Percentiles rank a stretch among this genome's conserved stretches.
These are phyloP conservation scores for Andrena camellia DNA, from an alignment of 2,888 invertebrate species.

Conservation along the genomic window DNA sequence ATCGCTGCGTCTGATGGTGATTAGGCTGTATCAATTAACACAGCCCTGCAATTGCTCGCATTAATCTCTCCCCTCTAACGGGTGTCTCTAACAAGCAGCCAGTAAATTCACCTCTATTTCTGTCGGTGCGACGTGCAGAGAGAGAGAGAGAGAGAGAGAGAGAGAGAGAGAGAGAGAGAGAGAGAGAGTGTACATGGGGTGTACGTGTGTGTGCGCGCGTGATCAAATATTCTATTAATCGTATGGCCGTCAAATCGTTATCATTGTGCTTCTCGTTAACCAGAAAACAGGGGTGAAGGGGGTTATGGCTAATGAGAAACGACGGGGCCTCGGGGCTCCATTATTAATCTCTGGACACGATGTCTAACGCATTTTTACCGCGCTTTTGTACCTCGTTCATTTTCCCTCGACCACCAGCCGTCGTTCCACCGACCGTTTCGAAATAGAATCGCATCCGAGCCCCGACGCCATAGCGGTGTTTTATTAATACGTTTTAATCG, in stretches of 20 bases:
- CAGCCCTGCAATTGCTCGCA: slow-evolving; percentile 75
- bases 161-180: neutral
- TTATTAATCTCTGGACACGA: slow-evolving; percentile 62
- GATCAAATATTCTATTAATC: slow-evolving; percentile 76
- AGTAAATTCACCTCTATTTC: slow-evolving; percentile 72
- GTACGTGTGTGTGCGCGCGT: slow-evolving; percentile 14
- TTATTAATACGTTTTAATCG: slow-evolving; percentile 48
- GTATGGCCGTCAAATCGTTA: slow-evolving; percentile 73
- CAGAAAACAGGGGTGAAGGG: slow-evolving; percentile 9
- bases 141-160: neutral
- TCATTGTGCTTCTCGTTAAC: slow-evolving; percentile 66
- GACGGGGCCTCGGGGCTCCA: slow-evolving; percentile 56
- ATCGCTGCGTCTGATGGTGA: slow-evolving; percentile 73
- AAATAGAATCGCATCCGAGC: slow-evolving; percentile 42
- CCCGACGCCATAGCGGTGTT: neutral
- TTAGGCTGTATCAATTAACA: slow-evolving; percentile 78
- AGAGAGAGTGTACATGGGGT: too few species aligned
- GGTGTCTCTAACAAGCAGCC: slow-evolving; percentile 73
- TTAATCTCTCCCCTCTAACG: slow-evolving; percentile 75
- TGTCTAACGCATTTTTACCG: slow-evolving; percentile 55
- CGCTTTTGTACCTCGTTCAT: slow-evolving; percentile 22
- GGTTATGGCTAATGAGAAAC: slow-evolving; percentile 74
- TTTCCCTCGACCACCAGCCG: slow-evolving; percentile 15
- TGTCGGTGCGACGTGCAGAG: neutral
- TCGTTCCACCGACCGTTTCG: neutral